A percentile compares a stretch with the other conserved stretches of the same genome.
Conservation (phyloP, 2,113 vertebrate genomes). For the Corynorhinus townsendii region DNA sequence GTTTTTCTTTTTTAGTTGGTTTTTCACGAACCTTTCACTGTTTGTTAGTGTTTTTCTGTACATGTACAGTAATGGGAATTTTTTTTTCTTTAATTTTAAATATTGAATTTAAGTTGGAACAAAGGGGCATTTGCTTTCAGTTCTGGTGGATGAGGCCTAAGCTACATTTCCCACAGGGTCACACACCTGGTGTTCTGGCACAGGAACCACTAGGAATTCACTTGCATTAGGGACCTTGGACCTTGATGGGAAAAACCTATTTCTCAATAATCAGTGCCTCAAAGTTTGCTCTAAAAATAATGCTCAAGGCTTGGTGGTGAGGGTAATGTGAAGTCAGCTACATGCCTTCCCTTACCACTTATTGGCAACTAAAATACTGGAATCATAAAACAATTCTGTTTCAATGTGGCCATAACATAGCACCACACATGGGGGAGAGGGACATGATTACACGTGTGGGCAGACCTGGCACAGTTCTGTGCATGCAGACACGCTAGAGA, state of each 20-base stretch:
- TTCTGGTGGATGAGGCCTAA: not conserved
- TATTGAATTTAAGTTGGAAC: not conserved
- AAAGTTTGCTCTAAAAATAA: not conserved
- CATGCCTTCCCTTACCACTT: not conserved
- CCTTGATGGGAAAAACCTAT: not conserved
- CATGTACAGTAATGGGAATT: not conserved
- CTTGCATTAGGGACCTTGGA: not conserved
- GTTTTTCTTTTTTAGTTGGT: not conserved
- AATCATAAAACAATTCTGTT: not conserved
- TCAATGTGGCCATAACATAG: not conserved
- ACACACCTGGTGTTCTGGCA: not conserved
- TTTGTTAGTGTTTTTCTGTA: conserved; percentile 9
- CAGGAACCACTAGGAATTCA: not conserved
- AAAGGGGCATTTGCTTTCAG: not conserved
- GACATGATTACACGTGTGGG: not conserved
- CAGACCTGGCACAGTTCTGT: not conserved
- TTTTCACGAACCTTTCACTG: not conserved
- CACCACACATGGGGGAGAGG: not conserved
- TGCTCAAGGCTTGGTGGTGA: not conserved
- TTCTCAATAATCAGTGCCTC: not conserved
- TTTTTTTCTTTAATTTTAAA: not conserved
- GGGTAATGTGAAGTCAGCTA: not conserved
- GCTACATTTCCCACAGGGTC: not conserved
- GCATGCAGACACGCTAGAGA: not conserved
- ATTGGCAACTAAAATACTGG: not conserved